Conservation (phyloP, 2,797 vertebrate species). For the Chloroceryle amazona region DNA sequence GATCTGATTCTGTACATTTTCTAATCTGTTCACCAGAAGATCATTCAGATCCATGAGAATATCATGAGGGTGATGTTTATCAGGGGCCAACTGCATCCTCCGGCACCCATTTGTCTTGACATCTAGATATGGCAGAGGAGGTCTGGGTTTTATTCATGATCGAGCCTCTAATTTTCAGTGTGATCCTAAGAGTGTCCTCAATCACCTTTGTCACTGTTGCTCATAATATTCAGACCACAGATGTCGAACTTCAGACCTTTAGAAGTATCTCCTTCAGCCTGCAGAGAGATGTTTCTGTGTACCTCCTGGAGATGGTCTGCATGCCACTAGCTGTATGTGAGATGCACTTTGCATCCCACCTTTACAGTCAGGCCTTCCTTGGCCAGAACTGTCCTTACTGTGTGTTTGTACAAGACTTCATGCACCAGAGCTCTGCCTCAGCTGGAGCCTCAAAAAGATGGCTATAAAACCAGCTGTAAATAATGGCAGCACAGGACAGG, state of each 20-base stretch:
- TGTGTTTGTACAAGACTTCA: neutral
- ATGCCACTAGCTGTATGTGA: neutral
- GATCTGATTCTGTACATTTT: neutral
- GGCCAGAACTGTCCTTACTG: neutral
- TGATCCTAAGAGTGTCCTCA: neutral
- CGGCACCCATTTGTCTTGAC: neutral
- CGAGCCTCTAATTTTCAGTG: neutral
- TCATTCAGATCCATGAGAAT: neutral
- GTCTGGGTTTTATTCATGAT: neutral
- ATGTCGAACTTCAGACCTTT: neutral
- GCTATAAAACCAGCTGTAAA: slow-evolving; percentile 54
- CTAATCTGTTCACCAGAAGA: neutral
- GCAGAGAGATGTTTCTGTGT: neutral
- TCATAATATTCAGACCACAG: neutral
- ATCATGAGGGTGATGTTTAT: neutral
- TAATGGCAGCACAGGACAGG: slow-evolving; percentile 12
- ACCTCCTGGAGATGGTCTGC: neutral
- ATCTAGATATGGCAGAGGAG: neutral
- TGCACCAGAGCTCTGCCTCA: neutral
- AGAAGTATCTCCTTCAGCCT: neutral
- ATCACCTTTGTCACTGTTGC: fast-evolving
- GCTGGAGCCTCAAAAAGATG: neutral
- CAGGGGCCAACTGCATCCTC: neutral
- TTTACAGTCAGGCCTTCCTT: neutral
- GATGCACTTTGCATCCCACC: neutral